Conservation (phyloP, 2,888 invertebrate genomes). For the Cephus rjabovi region DNA sequence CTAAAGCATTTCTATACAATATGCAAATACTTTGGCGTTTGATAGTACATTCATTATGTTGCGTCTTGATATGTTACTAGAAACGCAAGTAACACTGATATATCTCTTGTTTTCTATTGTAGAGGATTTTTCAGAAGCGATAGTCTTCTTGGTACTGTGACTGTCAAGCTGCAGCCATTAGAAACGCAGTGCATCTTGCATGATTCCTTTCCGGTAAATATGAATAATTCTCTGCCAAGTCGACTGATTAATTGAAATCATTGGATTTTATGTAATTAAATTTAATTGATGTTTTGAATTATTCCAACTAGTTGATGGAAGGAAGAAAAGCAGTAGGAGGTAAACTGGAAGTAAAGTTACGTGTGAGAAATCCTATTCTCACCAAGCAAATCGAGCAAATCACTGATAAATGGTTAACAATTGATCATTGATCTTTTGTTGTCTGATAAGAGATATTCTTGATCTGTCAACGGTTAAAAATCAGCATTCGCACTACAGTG, state of each 20-base stretch:
- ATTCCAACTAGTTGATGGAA: conserved; percentile 79
- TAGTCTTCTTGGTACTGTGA: conserved; percentile 83
- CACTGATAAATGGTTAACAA: conserved; percentile 92
- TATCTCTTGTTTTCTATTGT: conserved; percentile 62
- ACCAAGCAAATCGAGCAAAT: conserved; percentile 90
- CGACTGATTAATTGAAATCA: conserved; percentile 1
- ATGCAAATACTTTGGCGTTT: neutral
- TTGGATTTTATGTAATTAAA: conserved; percentile 9
- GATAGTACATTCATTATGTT: neutral
- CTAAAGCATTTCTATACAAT: neutral
- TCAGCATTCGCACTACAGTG: neutral
- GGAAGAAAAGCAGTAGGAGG: conserved; percentile 90
- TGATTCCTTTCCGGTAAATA: conserved; percentile 91
- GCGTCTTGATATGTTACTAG: neutral
- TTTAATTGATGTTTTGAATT: conserved; percentile 9
- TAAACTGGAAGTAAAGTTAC: conserved; percentile 88
- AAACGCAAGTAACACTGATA: neutral
- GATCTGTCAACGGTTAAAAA: neutral
- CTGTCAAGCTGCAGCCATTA: conserved; percentile 88
- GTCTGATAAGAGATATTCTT: neutral
- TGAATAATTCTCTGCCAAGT: conserved; percentile 5
- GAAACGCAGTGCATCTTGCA: conserved; percentile 91
- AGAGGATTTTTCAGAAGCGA: conserved; percentile 96
- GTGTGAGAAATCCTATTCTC: conserved; percentile 87
- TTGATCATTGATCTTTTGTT: conserved; percentile 72